These are phyloP conservation scores for human (Homo sapiens) DNA, from an alignment of 2,113 vertebrate species.

Conservation along the genomic window GRCh38 chr5:51890001-51890500, in stretches of 20 bases:
- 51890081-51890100: background rate
- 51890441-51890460: background rate
- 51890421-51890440: background rate
- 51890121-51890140: background rate
- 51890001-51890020: too few species aligned
- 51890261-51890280: background rate
- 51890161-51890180: background rate
- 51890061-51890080: background rate
- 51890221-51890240: background rate
- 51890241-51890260: background rate
- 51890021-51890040: background rate
- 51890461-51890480: background rate
- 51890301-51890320: background rate
- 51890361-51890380: background rate
- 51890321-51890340: background rate
- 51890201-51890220: background rate
- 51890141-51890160: background rate
- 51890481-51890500: background rate
- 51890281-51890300: background rate
- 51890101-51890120: background rate
- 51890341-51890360: background rate
- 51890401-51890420: background rate
- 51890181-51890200: background rate
- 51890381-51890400: background rate
- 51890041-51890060: background rate